A percentile compares a stretch with the other conserved stretches of the same genome.
These are phyloP conservation scores for Tetrax tetrax DNA, from an alignment of 2,113 vertebrate species.

Conservation along the genomic window DNA sequence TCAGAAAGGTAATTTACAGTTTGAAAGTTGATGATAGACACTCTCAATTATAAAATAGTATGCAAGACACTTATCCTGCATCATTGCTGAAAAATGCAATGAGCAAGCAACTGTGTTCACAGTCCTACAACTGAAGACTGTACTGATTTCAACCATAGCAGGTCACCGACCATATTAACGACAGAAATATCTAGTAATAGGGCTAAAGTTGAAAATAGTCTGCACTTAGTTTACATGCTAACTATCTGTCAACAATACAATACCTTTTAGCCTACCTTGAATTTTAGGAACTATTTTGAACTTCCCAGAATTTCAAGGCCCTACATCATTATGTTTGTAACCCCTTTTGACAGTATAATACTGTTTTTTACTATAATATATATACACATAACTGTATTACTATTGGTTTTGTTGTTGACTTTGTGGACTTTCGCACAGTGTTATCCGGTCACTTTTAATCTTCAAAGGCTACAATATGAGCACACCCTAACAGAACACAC, in stretches of 20 bases:
- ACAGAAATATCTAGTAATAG: not conserved
- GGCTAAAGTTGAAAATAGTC: not conserved
- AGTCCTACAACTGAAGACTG: not conserved
- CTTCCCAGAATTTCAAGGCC: not conserved
- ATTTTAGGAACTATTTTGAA: not conserved
- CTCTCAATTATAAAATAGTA: not conserved
- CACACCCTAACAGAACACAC: not conserved
- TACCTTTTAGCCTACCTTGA: not conserved
- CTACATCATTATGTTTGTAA: not conserved
- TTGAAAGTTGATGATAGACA: not conserved
- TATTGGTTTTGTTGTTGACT: not conserved
- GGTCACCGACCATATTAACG: not conserved
- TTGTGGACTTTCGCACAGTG: not conserved
- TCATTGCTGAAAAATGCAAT: not conserved
- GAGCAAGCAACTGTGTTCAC: not conserved
- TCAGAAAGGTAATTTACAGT: not conserved
- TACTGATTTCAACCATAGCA: not conserved
- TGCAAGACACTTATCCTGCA: not conserved
- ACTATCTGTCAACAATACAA: not conserved
- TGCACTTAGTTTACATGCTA: not conserved
- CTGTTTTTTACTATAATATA: not conserved
- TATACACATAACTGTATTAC: not conserved
- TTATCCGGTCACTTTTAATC: not conserved
- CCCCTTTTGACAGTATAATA: fast-evolving
- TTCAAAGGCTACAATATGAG: not conserved